Base-by-base conservation (phyloP, 1,140 invertebrate genomes). In the Meloidogyne floridensis region DNA sequence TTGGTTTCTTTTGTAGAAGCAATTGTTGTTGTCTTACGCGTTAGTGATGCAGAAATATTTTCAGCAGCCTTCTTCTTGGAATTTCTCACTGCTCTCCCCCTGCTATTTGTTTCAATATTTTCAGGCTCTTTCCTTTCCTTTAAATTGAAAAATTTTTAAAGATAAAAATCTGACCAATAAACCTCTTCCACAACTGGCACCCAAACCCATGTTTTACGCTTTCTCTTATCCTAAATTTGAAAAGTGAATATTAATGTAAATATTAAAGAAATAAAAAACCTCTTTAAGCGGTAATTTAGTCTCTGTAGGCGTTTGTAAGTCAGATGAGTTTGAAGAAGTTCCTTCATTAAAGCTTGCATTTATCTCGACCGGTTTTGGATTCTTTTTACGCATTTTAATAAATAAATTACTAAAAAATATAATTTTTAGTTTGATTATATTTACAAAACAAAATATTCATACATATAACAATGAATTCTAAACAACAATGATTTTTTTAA, bases 371-470 rank as follows among this genome's bases (percentile, higher is more conserved):
- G 18, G 18, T 20, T 71, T 71, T 71, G 70, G 32, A 20, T 71
- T 71, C 32, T 71, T 42, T 71, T 71, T 71, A 42, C 70, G 18
- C 70, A 71, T 71, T 20, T 71, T 71, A 71, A 20, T 20, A 71
- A 71, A 71, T 71, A 71, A 71, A 71, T 71, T 71, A 20, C 32
- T 71, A 71, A 42, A 71, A 71, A 71, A 71, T 71, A 42, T 71
- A 71, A 71, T 6, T 8, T 20, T 71, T 71, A 71, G 32, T 71
- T 71, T 47, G 4, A 71, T 6, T 20, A 71, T 71, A 18, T 71
- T 18, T 42, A 71, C 18, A 71, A 20, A 42, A 20, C 70, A 8
- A 71, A 71, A 71, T 6, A 71, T 32, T 32, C 32, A 71, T 71
- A 71, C 5, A 20, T 42, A 20, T 6, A 20, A 71, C 32, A 18